Evolutionary conservation across 2,113 vertebrate genomes (phyloP), one percentile per base, ranked within the genome.

Genomic region (Lampris megalopsis): DNA sequence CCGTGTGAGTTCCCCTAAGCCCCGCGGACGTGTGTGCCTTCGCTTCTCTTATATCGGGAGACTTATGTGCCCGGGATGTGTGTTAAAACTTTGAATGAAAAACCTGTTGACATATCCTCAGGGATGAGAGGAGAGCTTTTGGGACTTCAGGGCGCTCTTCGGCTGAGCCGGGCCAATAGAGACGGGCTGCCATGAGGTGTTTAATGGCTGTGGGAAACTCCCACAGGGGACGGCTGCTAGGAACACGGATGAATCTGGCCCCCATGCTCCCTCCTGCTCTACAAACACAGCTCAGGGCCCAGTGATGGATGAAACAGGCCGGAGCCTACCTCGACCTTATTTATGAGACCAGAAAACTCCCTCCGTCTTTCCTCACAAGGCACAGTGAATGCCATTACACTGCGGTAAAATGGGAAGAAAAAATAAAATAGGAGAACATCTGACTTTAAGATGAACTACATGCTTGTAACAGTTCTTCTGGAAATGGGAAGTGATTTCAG

Each of bases 261-360:
- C 68, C 62, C 80, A 52, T 50, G 10, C 79, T 79, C 82, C 86
- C 73, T 77, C 78, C 86, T 61, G 72, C 70, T 90, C 79, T 41
- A 79, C 86, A 88, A 90, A 90, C 89, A 88, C 77, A 86, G 47
- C 82, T 81, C 72, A 24, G 68, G 73, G 77, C 53, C 54, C 85
- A 9, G 81, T 92, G 92, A 93, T 92, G 90, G 89, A 91, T 91
- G 92, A 88, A 93, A 86, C 92, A 92, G 92, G 87, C 88, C 24
- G 64, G 79, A 81, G 74, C 54, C 80, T 70, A 81, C 87, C 78
- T 77, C 72, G 9, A 73, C 1, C 68, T 92, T 90, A 91, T 92
- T 93, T 93, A 92, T 92, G 92, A 83, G 76, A 84, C 79, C 79
- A 80, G 85, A 87, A 88, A 68, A 79, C 80, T 79, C 83, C 84